Evolutionary conservation across 2,797 vertebrate species (phyloP), one percentile per base, ranked within the genome.

Genomic region (Danio tinwini): DNA sequence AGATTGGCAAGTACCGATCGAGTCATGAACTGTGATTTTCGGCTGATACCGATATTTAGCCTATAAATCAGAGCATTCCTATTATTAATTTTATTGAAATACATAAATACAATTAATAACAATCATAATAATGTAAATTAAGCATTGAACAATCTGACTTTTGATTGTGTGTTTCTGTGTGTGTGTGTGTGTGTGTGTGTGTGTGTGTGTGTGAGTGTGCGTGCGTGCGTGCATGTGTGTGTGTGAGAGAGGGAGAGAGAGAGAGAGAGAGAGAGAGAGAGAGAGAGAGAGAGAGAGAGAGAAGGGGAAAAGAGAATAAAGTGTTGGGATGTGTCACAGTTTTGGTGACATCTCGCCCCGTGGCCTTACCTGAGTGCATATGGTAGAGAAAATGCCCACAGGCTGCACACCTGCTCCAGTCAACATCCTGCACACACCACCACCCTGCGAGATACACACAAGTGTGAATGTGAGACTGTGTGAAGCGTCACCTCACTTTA

Each of bases 391-490:
- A 56, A 40, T 4, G 21, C 76, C 76, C 50, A 71, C 45, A 12
- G 67, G 56, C 67, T 52, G 44, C 56, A 52, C 65, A 82, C 65
- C 45, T 71, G 61, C 39, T 56, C 64, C 44, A 19, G 42, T 63
- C 42, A 17, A 72, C 45, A 82, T 77, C 65, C 74, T 65, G 56
- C 67, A 63, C 73, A 69, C 64, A 44, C 8, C 56, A 44, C 6
- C 40, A 0, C 67, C 40, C 73, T 70, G 63, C 65, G 55, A 70
- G 13, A 86, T 69, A 86, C 86, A 86, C 83, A 85, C 78, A 81
- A 88, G 85, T 70, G 80, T 76, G 71, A 67, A 74, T 68, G 79
- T 78, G 76, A 61, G 65, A 70, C 29, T 42, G 45, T 45, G 47
- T 78, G 65, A 78, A 69, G 65, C 59, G 67, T 78, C 56, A 52